Evolutionary conservation across 2,888 invertebrate genomes (phyloP).

Genomic region (Himalopsyche kuldschensis): DNA sequence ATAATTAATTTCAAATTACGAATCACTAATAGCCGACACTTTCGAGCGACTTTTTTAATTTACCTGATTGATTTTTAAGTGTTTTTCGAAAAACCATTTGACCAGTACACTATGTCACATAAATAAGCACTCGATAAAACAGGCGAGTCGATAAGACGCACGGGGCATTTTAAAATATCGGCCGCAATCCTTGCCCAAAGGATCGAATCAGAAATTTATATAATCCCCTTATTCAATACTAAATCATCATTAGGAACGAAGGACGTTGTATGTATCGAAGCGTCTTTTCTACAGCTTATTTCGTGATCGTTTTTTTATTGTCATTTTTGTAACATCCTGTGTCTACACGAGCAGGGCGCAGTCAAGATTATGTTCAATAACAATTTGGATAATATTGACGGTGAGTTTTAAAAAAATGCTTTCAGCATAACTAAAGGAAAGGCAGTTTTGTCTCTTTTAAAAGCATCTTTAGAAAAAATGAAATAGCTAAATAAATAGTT

Average conservation of each 20-base stretch:
- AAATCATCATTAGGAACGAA: constrained; percentile 37
- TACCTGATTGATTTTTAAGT: no score
- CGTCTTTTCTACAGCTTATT: constrained; percentile 33
- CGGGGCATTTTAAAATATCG: neutral
- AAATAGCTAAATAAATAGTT: no score
- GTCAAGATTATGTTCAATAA: neutral
- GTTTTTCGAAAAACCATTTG: no score
- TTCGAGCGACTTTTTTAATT: no score
- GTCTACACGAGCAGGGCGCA: neutral
- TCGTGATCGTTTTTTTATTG: constrained; percentile 24
- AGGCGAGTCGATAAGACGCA: constrained; percentile 1
- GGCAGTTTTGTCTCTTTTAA: no score
- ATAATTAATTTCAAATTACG: no score
- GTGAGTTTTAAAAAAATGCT: no score
- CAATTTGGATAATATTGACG: no score
- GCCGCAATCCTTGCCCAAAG: neutral
- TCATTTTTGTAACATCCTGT: constrained; percentile 36
- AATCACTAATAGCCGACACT: no score
- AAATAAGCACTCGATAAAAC: neutral
- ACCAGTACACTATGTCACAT: neutral
- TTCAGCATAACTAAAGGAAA: no score
- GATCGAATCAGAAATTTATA: constrained; percentile 37
- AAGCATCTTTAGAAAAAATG: no score
- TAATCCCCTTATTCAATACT: constrained; percentile 35
- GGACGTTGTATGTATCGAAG: constrained; percentile 29